These are phyloP conservation scores for Crypturellus undulatus DNA, from an alignment of 2,113 vertebrate genomes.

Conservation along the genomic window DNA sequence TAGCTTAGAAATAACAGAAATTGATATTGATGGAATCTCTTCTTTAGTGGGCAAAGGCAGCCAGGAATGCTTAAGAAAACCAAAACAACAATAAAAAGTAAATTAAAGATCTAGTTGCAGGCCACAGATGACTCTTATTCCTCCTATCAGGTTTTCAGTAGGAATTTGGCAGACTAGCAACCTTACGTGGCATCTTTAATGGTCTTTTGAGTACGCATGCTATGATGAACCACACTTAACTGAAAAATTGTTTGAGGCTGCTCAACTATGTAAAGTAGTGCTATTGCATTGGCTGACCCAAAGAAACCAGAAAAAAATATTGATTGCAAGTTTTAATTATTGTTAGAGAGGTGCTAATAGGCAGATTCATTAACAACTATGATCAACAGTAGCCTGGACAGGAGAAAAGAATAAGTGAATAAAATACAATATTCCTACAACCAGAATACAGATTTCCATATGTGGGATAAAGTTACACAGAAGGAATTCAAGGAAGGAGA, in stretches of 20 bases:
- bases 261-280: not conserved
- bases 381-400: not conserved
- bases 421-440: not conserved
- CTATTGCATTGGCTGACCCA: not conserved
- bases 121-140: slow-evolving; percentile 15
- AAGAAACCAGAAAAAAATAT: not conserved
- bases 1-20: slow-evolving; percentile 51
- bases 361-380: not conserved
- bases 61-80: slow-evolving; percentile 53
- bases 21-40: slow-evolving; percentile 59
- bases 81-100: slow-evolving; percentile 55
- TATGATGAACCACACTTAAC: not conserved
- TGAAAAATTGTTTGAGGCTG: not conserved
- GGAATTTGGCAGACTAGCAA: slow-evolving; percentile 46
- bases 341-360: not conserved
- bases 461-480: not conserved
- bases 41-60: slow-evolving; percentile 45
- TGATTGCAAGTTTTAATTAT: not conserved
- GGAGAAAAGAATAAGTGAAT: not conserved
- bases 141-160: slow-evolving; percentile 32
- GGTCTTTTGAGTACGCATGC: not conserved
- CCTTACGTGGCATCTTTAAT: slow-evolving; percentile 23
- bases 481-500: not conserved
- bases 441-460: not conserved
- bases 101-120: slow-evolving; percentile 50